These are phyloP conservation scores for Scopus umbretta DNA, from an alignment of 2,113 vertebrate species.

Conservation along the genomic window DNA sequence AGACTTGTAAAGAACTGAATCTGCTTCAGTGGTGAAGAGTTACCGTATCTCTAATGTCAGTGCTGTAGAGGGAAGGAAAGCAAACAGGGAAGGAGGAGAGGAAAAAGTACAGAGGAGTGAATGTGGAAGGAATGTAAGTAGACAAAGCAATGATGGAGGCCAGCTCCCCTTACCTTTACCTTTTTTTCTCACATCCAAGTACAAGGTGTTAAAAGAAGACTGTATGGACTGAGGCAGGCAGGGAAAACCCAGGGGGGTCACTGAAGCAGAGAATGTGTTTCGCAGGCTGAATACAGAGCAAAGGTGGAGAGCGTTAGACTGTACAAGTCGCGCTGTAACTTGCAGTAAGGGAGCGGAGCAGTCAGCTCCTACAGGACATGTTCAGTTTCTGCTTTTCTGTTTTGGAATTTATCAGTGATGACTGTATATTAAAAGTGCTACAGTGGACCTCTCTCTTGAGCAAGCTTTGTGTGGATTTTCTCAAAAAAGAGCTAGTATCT, in stretches of 20 bases:
- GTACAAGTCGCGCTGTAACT: background rate
- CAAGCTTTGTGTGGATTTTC: background rate
- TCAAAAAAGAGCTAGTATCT: background rate
- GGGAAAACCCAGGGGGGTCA: background rate
- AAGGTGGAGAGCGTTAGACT: background rate
- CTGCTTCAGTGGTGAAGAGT: background rate
- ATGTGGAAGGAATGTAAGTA: background rate
- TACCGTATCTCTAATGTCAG: background rate
- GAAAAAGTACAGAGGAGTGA: rapidly evolving
- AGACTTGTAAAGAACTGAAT: background rate
- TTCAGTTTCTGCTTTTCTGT: background rate
- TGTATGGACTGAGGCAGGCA: background rate
- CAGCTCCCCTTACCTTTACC: background rate
- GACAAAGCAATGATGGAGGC: background rate
- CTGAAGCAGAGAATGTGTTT: background rate
- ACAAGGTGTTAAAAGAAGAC: background rate
- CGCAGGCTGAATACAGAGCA: background rate
- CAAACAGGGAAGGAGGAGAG: background rate
- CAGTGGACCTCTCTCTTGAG: background rate
- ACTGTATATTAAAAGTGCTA: background rate
- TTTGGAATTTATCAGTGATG: background rate
- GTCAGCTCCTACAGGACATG: background rate
- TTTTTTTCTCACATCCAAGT: background rate
- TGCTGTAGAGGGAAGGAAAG: background rate
- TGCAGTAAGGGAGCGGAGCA: background rate